A percentile compares a stretch with the other conserved stretches of the same genome.
Evolutionary conservation across 2,888 invertebrate genomes (phyloP).

Genomic region (Trichopoda pennipes): DNA sequence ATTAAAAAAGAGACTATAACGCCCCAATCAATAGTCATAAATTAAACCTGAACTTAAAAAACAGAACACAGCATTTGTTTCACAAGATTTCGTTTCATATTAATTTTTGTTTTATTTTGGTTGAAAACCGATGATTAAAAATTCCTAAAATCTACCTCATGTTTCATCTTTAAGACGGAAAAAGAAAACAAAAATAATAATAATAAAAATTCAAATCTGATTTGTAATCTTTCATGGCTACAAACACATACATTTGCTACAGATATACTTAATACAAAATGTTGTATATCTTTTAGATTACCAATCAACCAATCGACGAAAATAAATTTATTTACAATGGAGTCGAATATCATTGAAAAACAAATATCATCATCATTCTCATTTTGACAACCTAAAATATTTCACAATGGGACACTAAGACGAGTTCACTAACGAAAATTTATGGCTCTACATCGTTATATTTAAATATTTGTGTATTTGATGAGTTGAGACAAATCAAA

Average conservation of each 20-base stretch:
- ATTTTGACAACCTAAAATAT: conserved; percentile 55
- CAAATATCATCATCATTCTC: conserved; percentile 41
- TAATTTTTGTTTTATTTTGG: conserved; percentile 12
- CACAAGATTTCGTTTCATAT: conserved; percentile 2
- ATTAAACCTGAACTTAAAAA: conserved; percentile 53
- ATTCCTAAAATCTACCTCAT: conserved; percentile 55
- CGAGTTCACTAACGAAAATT: conserved; percentile 58
- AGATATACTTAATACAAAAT: conserved; percentile 12
- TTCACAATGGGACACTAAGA: conserved; percentile 52
- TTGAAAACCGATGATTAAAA: conserved; percentile 28
- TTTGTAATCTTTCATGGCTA: conserved; percentile 53
- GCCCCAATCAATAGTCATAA: conserved; percentile 71
- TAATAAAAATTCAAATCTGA: conserved; percentile 57
- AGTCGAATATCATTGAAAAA: conserved; percentile 37
- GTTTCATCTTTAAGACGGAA: conserved; percentile 60
- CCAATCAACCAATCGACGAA: conserved; percentile 49
- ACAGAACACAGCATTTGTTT: conserved; percentile 52
- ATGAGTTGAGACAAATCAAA: conserved; percentile 42
- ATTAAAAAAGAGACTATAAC: conserved; percentile 50
- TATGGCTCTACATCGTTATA: conserved; percentile 42
- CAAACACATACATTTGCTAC: neutral
- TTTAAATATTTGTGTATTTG: conserved; percentile 34
- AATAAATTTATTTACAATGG: conserved; percentile 46
- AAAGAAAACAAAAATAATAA: conserved; percentile 25
- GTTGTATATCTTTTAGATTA: conserved; percentile 53